Conservation (phyloP, 2,797 vertebrate genomes). For the Notoglanidium macrostoma region DNA sequence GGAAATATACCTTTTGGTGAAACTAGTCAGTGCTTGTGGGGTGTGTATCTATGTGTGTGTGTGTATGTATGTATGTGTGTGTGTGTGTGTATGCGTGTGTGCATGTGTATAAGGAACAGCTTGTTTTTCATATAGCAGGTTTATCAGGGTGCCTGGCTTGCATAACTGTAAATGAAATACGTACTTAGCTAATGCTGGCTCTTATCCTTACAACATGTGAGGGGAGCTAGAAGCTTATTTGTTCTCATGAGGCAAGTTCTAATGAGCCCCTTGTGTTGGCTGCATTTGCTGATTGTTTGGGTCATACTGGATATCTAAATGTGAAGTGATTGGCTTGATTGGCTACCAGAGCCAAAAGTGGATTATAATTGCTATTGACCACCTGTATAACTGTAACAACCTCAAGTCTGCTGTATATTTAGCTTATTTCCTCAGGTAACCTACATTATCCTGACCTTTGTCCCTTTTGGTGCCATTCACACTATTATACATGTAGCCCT, state of each 20-base stretch:
- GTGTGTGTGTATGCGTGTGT: neutral
- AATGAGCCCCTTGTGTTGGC: neutral
- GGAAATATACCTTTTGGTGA: constrained; percentile 15
- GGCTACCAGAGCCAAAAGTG: neutral
- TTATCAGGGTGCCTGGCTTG: constrained; percentile 47
- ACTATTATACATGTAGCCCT: neutral
- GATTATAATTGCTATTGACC: constrained; percentile 21
- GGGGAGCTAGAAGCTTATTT: constrained; percentile 47
- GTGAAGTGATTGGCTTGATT: neutral
- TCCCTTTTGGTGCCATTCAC: neutral
- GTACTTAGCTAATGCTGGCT: constrained; percentile 59
- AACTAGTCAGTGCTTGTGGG: constrained; percentile 12
- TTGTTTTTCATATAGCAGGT: neutral
- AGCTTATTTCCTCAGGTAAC: constrained; percentile 1
- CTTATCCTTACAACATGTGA: constrained; percentile 52
- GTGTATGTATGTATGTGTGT: neutral
- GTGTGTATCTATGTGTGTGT: neutral
- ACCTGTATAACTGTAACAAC: constrained; percentile 16
- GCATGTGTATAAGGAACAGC: constrained; percentile 25
- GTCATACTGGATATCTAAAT: neutral
- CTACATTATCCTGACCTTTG: constrained; percentile 15
- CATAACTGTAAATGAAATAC: constrained; percentile 52
- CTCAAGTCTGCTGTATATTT: constrained; percentile 29
- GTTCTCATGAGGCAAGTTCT: constrained; percentile 41
- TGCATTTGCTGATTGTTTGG: constrained; percentile 9